Evolutionary conservation across 2,888 invertebrate species (phyloP).

Genomic region (Aleiodes leptofemur): DNA sequence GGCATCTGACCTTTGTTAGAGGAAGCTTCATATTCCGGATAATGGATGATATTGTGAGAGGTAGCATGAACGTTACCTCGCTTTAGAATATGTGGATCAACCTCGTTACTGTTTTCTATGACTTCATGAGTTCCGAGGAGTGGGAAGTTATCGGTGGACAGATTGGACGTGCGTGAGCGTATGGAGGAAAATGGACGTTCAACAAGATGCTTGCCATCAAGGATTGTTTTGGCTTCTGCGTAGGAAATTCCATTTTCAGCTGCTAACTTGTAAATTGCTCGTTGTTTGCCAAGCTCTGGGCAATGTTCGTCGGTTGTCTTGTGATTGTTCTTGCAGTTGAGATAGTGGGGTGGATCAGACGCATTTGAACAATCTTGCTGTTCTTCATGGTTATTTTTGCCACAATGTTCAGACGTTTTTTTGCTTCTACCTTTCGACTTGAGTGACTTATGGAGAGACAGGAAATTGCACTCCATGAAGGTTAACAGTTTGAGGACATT

Average conservation of each 20-base stretch:
- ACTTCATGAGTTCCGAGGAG: no score
- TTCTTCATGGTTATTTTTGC: background rate
- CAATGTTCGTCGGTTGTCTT: background rate
- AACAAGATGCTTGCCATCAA: background rate
- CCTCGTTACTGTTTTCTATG: no score
- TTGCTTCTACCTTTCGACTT: slow-evolving; percentile 12
- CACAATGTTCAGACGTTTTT: background rate
- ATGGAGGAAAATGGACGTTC: background rate
- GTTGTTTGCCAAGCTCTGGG: background rate
- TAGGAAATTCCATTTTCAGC: background rate
- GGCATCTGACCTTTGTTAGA: no score
- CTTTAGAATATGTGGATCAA: no score
- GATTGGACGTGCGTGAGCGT: background rate
- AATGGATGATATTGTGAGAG: no score
- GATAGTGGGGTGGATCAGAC: background rate
- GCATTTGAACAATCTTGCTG: background rate
- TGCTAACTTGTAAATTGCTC: background rate
- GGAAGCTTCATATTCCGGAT: no score
- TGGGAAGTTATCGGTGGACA: background rate
- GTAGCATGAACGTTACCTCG: no score
- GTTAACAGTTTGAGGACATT: background rate
- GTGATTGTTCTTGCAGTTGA: background rate
- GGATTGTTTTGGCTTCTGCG: background rate
- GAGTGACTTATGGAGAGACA: background rate
- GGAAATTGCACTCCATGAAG: background rate